A percentile compares a stretch with the other conserved stretches of the same genome.
Conservation (phyloP, 2,888 invertebrate species). For the Exephanes ischioxanthus region DNA sequence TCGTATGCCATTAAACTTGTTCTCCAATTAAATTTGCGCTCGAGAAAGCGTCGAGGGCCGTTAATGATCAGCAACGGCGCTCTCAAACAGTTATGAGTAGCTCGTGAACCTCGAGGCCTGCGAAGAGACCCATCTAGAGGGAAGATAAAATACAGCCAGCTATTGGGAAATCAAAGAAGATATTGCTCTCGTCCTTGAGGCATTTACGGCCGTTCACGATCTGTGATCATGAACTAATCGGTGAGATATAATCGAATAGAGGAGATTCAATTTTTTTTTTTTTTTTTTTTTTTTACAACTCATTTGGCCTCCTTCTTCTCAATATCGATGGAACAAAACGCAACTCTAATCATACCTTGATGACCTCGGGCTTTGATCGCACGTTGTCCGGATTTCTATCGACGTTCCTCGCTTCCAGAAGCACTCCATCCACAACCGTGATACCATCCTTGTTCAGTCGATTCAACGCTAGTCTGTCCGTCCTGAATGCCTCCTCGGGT, state of each 20-base stretch:
- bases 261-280: neutral
- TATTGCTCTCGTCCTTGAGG: constrained; percentile 38
- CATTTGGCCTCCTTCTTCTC: constrained; percentile 29
- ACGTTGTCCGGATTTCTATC: constrained; percentile 80
- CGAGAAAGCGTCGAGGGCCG: neutral
- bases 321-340: constrained; percentile 11
- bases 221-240: constrained; percentile 37
- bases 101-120: neutral
- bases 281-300: neutral
- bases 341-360: constrained; percentile 74
- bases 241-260: constrained; percentile 26
- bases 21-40: neutral
- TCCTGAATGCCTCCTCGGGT: constrained; percentile 88
- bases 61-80: constrained; percentile 20
- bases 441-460: constrained; percentile 88
- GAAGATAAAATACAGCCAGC: neutral
- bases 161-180: constrained; percentile 35
- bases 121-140: neutral
- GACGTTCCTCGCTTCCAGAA: constrained; percentile 85
- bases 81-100: constrained; percentile 4
- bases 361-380: constrained; percentile 75
- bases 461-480: constrained; percentile 87
- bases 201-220: constrained; percentile 48
- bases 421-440: constrained; percentile 87
- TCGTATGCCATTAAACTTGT: neutral